Percentiles rank a stretch among this genome's conserved stretches.
Conservation (phyloP, 1,140 invertebrate species). For the Amyelois transitella region DNA sequence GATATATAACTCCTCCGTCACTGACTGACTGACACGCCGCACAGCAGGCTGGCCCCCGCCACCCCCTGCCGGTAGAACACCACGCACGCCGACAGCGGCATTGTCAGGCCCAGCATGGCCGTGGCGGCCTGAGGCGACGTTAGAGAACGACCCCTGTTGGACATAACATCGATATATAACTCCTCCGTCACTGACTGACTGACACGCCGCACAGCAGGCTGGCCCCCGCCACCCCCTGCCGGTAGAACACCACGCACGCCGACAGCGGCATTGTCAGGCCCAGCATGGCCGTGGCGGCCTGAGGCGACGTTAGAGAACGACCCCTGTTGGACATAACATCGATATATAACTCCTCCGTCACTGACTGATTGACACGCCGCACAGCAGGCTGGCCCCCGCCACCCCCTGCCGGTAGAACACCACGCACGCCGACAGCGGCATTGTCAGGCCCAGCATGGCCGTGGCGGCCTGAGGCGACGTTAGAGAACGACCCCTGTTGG, state of each 20-base stretch:
- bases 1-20: not conserved
- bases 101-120: constrained; percentile 21
- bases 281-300: constrained; percentile 33
- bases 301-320: constrained; percentile 38
- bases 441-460: constrained; percentile 21
- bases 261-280: constrained; percentile 25
- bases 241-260: constrained; percentile 25
- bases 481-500: constrained; percentile 42
- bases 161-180: too few relatives aligned
- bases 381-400: constrained; percentile 8
- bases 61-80: constrained; percentile 21
- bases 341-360: too few relatives aligned
- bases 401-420: constrained; percentile 21
- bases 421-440: constrained; percentile 28
- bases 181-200: not conserved
- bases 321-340: constrained; percentile 39
- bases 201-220: not conserved
- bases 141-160: constrained; percentile 42
- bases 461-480: constrained; percentile 41
- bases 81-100: constrained; percentile 28
- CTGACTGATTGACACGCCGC: constrained; percentile 17
- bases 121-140: constrained; percentile 41
- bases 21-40: not conserved
- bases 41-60: not conserved
- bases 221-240: constrained; percentile 6